Evolutionary conservation across 2,113 vertebrate species (phyloP), one percentile per base, ranked within the genome.

Genomic region (Hyperoodon ampullatus): DNA sequence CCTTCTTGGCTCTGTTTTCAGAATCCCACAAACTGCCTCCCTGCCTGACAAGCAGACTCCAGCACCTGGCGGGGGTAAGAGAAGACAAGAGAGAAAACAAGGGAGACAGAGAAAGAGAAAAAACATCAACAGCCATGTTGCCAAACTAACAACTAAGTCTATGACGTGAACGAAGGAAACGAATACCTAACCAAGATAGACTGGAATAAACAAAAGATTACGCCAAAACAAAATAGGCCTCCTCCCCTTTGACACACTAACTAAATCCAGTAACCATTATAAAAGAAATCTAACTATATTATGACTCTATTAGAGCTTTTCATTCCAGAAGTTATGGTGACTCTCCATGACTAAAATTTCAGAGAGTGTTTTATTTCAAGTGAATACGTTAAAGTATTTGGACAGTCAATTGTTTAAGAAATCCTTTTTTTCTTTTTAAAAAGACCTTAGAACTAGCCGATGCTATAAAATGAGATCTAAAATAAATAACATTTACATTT

Each of bases 111-210:
- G 65, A 92, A 90, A 87, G n/a, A 75, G 28, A 50, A 61, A 61
- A 71, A 93, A 47, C 47, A 93, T 88, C 94, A 77, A 82, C 90
- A 89, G 72, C 93, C 91, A 74, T 39, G 61, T 78, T 93, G 85
- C 88, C 93, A 95, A 90, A 93, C 89, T 74, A 93, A 92, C 75
- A 97, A 72, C 81, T 85, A 80, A 95, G 94, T 78, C 35, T 86
- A 78, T 12, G 39, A 74, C 71, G 77, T 5, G 35, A 94, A 93
- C 88, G 93, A 91, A 93, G 44, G 8, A 90, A 94, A 93, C 58
- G 83, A 81, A 95, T 10, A 63, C 70, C 28, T 94, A 80, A 63
- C 78, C 78, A 78, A 75, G 65, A 50, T 2, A 88, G 75, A 92
- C 83, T 63, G 35, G 66, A 96, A 93, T 65, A 95, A 71, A 94